Conservation (phyloP, 2,888 invertebrate genomes). For the Chalcis sispes region DNA sequence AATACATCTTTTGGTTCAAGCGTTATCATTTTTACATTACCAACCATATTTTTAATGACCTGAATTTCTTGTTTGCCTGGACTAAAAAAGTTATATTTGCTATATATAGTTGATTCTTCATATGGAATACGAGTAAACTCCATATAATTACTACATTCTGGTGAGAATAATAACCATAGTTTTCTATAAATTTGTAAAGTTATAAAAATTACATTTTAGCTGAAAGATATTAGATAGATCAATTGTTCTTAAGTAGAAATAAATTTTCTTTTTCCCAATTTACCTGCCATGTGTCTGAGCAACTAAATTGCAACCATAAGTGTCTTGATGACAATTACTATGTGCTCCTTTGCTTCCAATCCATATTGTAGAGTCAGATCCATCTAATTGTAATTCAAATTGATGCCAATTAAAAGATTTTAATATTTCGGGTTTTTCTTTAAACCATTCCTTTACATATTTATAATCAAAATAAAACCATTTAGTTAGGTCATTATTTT, state of each 20-base stretch:
- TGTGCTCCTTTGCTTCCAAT: slow-evolving; percentile 91
- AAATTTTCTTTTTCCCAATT: slow-evolving; percentile 18
- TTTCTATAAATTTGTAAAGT: slow-evolving; percentile 80
- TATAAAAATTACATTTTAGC: not conserved
- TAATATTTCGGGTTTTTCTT: slow-evolving; percentile 78
- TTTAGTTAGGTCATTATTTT: slow-evolving; percentile 74
- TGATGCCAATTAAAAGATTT: slow-evolving; percentile 81
- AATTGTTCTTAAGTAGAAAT: not conserved
- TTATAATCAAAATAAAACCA: slow-evolving; percentile 94
- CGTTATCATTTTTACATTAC: slow-evolving; percentile 79
- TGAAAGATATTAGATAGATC: not conserved
- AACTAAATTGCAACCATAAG: slow-evolving; percentile 95
- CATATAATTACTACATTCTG: slow-evolving; percentile 81
- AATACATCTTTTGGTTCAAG: slow-evolving; percentile 91
- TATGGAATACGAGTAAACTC: slow-evolving; percentile 92
- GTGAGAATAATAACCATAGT: slow-evolving; percentile 94
- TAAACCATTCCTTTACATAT: slow-evolving; percentile 84
- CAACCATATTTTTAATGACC: slow-evolving; percentile 75
- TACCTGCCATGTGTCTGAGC: slow-evolving; percentile 92
- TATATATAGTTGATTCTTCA: slow-evolving; percentile 97
- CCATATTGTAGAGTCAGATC: slow-evolving; percentile 89
- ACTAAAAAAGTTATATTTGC: slow-evolving; percentile 87
- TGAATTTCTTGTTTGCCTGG: slow-evolving; percentile 79
- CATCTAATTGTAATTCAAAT: slow-evolving; percentile 85
- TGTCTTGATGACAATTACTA: slow-evolving; percentile 95